Base-by-base conservation (phyloP, 2,888 invertebrate genomes). In the Orthosia incerta region DNA sequence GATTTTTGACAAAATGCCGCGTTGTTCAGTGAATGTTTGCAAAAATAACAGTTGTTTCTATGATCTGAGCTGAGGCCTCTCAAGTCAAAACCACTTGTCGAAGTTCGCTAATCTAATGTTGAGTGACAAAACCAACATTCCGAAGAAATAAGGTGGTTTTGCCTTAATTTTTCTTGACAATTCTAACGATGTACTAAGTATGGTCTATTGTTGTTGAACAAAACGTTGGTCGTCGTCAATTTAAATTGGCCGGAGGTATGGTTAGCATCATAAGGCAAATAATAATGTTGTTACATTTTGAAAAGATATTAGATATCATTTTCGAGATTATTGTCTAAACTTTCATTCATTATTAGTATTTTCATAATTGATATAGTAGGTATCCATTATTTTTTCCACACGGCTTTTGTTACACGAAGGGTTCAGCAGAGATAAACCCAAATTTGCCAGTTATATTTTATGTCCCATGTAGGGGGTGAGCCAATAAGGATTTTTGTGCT, bases 11-110 rank as follows among this genome's bases (percentile, higher is more conserved):
- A n/a, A n/a, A n/a, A n/a, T n/a, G n/a, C n/a, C n/a, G n/a, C n/a
- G n/a, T n/a, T n/a, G n/a, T n/a, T n/a, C n/a, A n/a, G n/a, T n/a
- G n/a, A n/a, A n/a, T n/a, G n/a, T n/a, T n/a, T n/a, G n/a, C n/a
- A n/a, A n/a, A n/a, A n/a, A n/a, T n/a, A n/a, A n/a, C n/a, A n/a
- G n/a, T n/a, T n/a, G n/a, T n/a, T n/a, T n/a, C n/a, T n/a, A n/a
- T n/a, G n/a, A n/a, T n/a, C n/a, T n/a, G n/a, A n/a, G n/a, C 79
- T 79, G 77, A 61, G 83, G 88, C 86, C 84, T 87, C 87, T 70
- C 67, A 84, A 88, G 85, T 84, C 71, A 71, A 59, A 70, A 62
- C 62, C 59, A 78, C 23, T 79, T 65, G 18, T 64, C n/a, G 20
- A 64, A 64, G 51, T 50, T 56, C 50, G 51, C 46, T 68, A 64